Percentiles rank a stretch among this genome's conserved stretches.
Conservation (phyloP, 2,888 invertebrate genomes). For the Nezara viridula region DNA sequence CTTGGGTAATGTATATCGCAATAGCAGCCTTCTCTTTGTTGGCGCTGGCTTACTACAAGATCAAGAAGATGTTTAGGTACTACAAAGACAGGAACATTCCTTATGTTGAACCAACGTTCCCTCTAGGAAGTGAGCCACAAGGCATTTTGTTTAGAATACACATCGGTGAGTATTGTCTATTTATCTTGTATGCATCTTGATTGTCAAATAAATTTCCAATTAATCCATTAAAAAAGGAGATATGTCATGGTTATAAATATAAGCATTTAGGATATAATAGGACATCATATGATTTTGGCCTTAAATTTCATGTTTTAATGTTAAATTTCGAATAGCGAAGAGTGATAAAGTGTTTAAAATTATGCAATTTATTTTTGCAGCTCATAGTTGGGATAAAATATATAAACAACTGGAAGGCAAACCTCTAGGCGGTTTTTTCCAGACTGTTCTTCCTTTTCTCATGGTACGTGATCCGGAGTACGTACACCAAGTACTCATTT, state of each 20-base stretch:
- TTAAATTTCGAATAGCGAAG: too few species aligned
- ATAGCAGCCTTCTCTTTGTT: background rate
- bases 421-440: conserved; percentile 52
- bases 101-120: conserved; percentile 50
- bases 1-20: background rate
- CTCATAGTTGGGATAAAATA: conserved; percentile 15
- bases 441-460: conserved; percentile 32
- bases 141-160: conserved; percentile 32
- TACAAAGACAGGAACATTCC: conserved; percentile 49
- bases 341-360: too few species aligned
- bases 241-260: background rate
- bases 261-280: too few species aligned
- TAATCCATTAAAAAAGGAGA: too few species aligned
- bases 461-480: conserved; percentile 55
- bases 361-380: background rate
- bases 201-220: too few species aligned
- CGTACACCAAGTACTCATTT: conserved; percentile 9
- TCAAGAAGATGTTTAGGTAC: background rate
- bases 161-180: background rate
- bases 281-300: too few species aligned
- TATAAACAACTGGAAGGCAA: conserved; percentile 45
- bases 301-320: too few species aligned
- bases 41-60: conserved; percentile 5
- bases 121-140: conserved; percentile 51
- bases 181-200: too few species aligned